phyloP scores from a whole-genome alignment of 2,113 vertebrate species.

The Bagarius yarrelli region DNA sequence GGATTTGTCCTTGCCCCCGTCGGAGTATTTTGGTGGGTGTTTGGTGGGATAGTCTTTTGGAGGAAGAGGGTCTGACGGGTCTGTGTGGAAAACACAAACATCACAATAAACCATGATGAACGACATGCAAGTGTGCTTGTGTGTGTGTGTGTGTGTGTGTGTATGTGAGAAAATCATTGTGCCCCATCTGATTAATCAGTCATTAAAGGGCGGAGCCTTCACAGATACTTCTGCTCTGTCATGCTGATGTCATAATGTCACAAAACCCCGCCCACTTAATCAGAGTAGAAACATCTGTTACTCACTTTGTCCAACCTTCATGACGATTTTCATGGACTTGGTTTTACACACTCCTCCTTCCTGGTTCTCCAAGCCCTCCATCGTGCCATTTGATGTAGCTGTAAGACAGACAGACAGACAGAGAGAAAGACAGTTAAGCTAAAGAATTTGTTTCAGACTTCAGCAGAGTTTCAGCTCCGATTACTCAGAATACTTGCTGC shows the following conservation, averaged over 20 bases:
- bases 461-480: background rate
- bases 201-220: slow-evolving; percentile 49
- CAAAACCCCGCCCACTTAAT: background rate
- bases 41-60: slow-evolving; percentile 83
- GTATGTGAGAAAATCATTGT: slow-evolving; percentile 40
- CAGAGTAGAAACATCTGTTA: slow-evolving; percentile 48
- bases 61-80: slow-evolving; percentile 81
- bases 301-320: slow-evolving; percentile 99
- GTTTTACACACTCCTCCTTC: slow-evolving; percentile 97
- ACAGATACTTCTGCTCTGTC: background rate
- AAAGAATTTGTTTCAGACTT: background rate
- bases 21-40: slow-evolving; percentile 79
- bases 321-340: slow-evolving; percentile 99
- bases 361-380: slow-evolving; percentile 98
- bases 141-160: slow-evolving; percentile 11
- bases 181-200: slow-evolving; percentile 1
- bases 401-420: slow-evolving; percentile 35
- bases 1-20: slow-evolving; percentile 79
- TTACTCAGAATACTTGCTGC: background rate
- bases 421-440: background rate
- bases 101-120: slow-evolving; percentile 6
- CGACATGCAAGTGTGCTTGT: background rate
- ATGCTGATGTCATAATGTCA: slow-evolving; percentile 4
- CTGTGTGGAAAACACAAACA: slow-evolving; percentile 61
- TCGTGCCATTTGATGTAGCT: slow-evolving; percentile 98